Conservation (phyloP, 2,113 vertebrate genomes). For the Pionites leucogaster region DNA sequence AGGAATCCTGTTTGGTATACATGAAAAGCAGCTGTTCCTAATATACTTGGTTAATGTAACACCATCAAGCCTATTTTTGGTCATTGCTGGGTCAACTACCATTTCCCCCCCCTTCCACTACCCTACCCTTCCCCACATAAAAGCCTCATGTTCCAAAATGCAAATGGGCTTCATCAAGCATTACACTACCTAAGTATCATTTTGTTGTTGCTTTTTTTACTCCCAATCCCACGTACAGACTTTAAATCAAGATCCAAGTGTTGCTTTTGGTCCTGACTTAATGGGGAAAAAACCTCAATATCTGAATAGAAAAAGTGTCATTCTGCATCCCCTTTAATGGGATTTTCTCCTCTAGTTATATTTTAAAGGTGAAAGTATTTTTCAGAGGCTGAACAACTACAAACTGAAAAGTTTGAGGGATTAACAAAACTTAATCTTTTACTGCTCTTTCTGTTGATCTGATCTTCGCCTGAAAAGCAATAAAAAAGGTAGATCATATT, state of each 20-base stretch:
- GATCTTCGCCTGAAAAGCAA: background rate
- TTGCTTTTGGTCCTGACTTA: background rate
- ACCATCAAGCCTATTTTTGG: constrained; percentile 5
- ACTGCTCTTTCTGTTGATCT: background rate
- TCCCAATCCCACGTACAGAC: background rate
- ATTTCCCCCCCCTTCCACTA: background rate
- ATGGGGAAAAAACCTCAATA: background rate
- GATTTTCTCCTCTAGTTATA: background rate
- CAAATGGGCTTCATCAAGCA: background rate
- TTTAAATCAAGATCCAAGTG: background rate
- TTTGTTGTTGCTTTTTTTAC: background rate
- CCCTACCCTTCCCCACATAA: background rate
- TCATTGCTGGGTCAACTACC: background rate
- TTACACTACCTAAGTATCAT: rapidly evolving
- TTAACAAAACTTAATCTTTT: background rate
- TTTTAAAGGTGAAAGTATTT: background rate
- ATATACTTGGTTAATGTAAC: background rate
- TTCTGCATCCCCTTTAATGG: background rate
- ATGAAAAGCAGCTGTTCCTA: constrained; percentile 38
- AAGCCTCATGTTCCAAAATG: background rate
- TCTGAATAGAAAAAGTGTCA: background rate
- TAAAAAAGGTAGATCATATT: rapidly evolving
- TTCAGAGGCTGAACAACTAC: background rate
- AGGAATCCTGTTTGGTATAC: background rate
- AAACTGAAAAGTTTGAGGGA: background rate